Conservation (phyloP, 2,113 vertebrate genomes). For the Neomonachus schauinslandi region DNA sequence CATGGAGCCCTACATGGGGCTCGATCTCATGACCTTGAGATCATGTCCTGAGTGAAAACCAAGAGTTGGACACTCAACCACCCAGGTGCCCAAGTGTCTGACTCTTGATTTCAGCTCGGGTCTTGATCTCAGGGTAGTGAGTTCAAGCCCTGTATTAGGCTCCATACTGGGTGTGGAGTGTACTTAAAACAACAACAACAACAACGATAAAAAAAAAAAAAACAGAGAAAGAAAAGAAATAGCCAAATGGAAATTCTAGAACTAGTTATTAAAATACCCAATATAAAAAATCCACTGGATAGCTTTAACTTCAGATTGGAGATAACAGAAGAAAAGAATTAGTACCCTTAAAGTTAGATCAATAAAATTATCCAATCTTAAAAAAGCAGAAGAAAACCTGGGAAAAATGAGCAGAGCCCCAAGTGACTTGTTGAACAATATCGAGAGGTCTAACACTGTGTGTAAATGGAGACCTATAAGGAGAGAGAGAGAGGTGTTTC, state of each 20-base stretch:
- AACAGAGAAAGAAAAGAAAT: neutral
- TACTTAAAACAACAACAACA: neutral
- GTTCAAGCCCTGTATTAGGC: neutral
- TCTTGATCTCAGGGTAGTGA: neutral
- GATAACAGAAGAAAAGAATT: neutral
- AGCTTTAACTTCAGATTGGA: neutral
- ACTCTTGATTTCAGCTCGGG: neutral
- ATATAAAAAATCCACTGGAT: neutral
- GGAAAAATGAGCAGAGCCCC: neutral
- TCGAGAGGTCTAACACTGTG: neutral
- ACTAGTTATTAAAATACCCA: neutral
- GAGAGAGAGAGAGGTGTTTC: neutral
- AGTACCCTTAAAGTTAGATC: neutral
- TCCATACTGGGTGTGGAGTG: neutral
- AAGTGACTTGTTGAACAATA: constrained; percentile 13
- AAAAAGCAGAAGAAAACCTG: neutral
- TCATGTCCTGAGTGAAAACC: neutral
- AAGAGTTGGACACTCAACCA: neutral
- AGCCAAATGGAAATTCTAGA: constrained; percentile 1
- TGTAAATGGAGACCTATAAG: neutral
- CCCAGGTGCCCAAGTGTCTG: neutral
- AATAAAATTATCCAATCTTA: neutral
- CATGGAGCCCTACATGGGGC: neutral
- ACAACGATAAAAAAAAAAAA: too few relatives aligned
- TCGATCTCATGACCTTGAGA: neutral